Conservation (phyloP, 1,140 invertebrate genomes). For the Manduca sexta region DNA sequence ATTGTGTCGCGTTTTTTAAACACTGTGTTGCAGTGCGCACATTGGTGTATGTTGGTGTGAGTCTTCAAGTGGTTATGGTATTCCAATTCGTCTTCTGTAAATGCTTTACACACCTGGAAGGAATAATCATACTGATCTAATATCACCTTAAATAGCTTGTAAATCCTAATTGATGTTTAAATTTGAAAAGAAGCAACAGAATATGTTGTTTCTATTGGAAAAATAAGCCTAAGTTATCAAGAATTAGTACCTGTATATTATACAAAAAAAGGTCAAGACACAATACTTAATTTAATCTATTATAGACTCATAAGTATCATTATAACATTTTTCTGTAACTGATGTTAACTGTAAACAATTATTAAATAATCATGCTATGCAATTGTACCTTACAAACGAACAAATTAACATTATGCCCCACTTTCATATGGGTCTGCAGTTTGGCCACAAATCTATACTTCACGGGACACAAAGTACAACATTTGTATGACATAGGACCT, state of each 20-base stretch:
- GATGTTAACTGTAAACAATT: not conserved
- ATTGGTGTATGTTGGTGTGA: slow-evolving; percentile 43
- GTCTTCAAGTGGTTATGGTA: slow-evolving; percentile 43
- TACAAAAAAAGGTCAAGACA: no score
- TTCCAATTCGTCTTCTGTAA: slow-evolving; percentile 43
- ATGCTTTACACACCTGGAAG: slow-evolving; percentile 48
- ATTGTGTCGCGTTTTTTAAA: slow-evolving; percentile 51
- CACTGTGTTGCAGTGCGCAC: slow-evolving; percentile 39
- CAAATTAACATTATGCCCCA: slow-evolving; percentile 43
- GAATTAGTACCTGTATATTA: no score
- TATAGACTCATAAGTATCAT: no score
- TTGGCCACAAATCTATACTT: slow-evolving; percentile 55
- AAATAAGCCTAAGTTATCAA: no score
- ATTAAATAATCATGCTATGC: not conserved
- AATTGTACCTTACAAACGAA: slow-evolving; percentile 51
- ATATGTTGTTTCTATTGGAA: no score
- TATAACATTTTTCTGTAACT: no score
- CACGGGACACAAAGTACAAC: slow-evolving; percentile 46
- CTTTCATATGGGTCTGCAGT: slow-evolving; percentile 58
- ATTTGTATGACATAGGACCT: slow-evolving; percentile 42
- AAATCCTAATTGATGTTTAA: no score
- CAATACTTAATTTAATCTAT: no score
- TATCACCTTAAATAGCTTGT: no score
- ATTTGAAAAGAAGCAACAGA: no score
- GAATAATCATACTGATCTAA: slow-evolving; percentile 1